Base-by-base conservation (phyloP, 2,113 vertebrate genomes). In the Syngnathoides biaculeatus region DNA sequence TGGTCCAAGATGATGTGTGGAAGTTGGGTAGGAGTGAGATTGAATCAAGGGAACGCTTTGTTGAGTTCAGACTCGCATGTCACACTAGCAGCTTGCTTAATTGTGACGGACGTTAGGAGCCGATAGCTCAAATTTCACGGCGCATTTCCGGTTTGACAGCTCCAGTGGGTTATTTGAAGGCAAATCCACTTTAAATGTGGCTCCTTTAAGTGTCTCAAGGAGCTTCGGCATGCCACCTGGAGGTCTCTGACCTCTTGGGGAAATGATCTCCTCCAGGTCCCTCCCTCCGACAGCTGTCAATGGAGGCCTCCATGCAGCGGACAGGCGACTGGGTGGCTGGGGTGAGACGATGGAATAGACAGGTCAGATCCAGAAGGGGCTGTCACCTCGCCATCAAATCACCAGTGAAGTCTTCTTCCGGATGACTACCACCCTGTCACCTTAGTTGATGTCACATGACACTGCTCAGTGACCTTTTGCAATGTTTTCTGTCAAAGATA, bases 261-360 rank as follows among this genome's bases (percentile, higher is more conserved):
- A 84, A 81, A 86, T 82, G 77, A 82, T 89, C 79, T 90, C 75
- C 64, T 77, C 27, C 67, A 77, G 79, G 79, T 83, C 82, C 66
- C 39, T 65, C 63, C 73, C 79, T 87, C 87, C 89, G 77, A 89
- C 69, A 71, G 65, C 52, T 11, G 56, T 92, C 86, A 93, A 93
- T 91, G 86, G 90, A 87, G 80, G 89, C 89, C 85, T 81, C 89
- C 90, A 89, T 83, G 89, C 92, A 89, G 72, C 60, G 82, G 86
- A 88, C 85, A 86, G 77, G 67, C 70, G 64, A 79, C 79, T 68
- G 86, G 83, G 87, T 88, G 83, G 83, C 73, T 67, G 67, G 79
- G 88, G 88, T 78, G 70, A 88, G 86, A 64, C 69, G 47, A 77
- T 68, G 84, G 76, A 88, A 87, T 84, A 83, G 86, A 90, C 74